Evolutionary conservation across 2,113 vertebrate species (phyloP), one percentile per base, ranked within the genome.

Genomic region (Salvelinus alpinus): DNA sequence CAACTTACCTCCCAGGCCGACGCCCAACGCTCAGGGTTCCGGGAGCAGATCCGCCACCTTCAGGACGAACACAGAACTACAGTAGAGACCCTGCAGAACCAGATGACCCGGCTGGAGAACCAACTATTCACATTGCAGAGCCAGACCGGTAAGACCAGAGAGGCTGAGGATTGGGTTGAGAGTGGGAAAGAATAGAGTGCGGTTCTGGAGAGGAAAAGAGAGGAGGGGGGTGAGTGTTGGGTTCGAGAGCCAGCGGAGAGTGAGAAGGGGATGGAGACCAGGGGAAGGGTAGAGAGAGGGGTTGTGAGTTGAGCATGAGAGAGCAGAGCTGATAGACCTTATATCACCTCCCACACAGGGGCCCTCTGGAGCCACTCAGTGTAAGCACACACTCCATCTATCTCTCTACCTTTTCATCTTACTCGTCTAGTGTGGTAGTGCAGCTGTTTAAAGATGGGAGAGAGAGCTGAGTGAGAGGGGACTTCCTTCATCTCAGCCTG

Each of bases 21-120:
- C 83, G 80, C 88, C 13, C 95, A 96, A 75, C 91, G 91, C 0
- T 91, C 89, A 85, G 93, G 86, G 64, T 99, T 96, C 89, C 94
- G 94, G 54, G 97, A 99, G 77, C 97, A 99, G 88, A 84, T 96
- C 71, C 94, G 95, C 75, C 96, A 95, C 73, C 80, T 97, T 72
- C 97, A 99, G 83, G 97, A 98, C 5, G 96, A 99, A 71, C 97
- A 99, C 88, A 92, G 95, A 74, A 93, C 94, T 78, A 98, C 97
- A 0, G 89, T 98, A 72, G 97, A 99, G 86, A 97, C 94, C 0
- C 90, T 99, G 80, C 98, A 98, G 84, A 92, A 95, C 69, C 97
- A 99, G 51, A 91, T 99, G 65, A 92, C 92, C 68, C 92, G 94
- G 25, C 92, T 98, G 69, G 97, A 99, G 91, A 80, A 93, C 51